Evolutionary conservation across 1,140 invertebrate genomes (phyloP).

Genomic region (Drosophila kurseongensis): DNA sequence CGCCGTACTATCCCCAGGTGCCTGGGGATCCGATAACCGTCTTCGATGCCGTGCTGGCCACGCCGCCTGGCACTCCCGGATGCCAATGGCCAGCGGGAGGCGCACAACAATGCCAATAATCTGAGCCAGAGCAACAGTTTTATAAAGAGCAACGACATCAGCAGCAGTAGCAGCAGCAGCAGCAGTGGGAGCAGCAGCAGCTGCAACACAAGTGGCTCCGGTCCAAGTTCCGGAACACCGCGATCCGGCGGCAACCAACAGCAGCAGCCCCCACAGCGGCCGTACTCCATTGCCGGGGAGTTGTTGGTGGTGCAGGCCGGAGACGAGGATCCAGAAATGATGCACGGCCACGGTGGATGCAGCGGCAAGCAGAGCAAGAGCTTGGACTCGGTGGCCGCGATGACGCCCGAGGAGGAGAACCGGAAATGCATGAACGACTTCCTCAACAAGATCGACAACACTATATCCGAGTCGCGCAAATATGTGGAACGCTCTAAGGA

Average conservation of each 20-base stretch:
- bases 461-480: constrained; percentile 93
- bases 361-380: constrained; percentile 83
- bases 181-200: constrained; percentile 63
- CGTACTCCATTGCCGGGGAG: constrained; percentile 86
- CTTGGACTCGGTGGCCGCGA: constrained; percentile 85
- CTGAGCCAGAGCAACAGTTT: constrained; percentile 52
- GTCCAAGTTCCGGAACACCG: constrained; percentile 24
- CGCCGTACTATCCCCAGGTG: constrained; percentile 86
- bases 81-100: constrained; percentile 62
- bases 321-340: constrained; percentile 67
- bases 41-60: constrained; percentile 56
- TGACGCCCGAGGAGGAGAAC: constrained; percentile 88
- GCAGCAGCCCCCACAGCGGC: constrained; percentile 51
- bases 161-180: constrained; percentile 59
- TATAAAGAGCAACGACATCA: constrained; percentile 52
- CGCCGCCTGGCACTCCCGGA: constrained; percentile 69
- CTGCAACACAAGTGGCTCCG: constrained; percentile 53
- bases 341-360: constrained; percentile 58
- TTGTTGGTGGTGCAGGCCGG: constrained; percentile 61
- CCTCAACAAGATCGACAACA: constrained; percentile 93
- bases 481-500: constrained; percentile 92
- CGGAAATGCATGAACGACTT: constrained; percentile 90
- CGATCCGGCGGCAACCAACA: constrained; percentile 39
- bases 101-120: constrained; percentile 67
- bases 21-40: constrained; percentile 45